phyloP scores from a whole-genome alignment of 2,113 vertebrate species.

The Barnardius zonarius region DNA sequence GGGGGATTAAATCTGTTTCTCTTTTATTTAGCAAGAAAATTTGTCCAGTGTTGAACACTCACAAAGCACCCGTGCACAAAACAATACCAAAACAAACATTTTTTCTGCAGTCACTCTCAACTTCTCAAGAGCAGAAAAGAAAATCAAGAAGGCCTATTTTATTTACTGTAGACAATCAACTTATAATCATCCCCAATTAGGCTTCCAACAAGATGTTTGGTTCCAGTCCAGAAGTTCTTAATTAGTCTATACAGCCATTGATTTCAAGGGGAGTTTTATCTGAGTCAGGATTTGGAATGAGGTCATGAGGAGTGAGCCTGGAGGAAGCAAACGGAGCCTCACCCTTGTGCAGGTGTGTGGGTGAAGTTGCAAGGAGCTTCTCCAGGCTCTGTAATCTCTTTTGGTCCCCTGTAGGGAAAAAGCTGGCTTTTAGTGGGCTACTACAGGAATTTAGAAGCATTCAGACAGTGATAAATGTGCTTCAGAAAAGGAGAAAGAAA shows the following conservation, averaged over 20 bases:
- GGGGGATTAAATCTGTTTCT: not conserved
- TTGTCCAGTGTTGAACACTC: not conserved
- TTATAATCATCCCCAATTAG: slow-evolving; percentile 9
- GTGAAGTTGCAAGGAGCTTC: slow-evolving; percentile 3
- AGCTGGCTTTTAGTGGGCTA: not conserved
- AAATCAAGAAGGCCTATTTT: not conserved
- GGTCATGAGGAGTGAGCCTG: not conserved
- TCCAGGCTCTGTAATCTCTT: not conserved
- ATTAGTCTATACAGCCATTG: not conserved
- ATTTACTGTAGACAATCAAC: not conserved
- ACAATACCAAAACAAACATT: not conserved
- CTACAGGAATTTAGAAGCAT: not conserved
- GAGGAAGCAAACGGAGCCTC: not conserved
- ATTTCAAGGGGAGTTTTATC: slow-evolving; percentile 6
- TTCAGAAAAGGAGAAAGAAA: not conserved
- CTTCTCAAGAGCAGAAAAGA: not conserved
- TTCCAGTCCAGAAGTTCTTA: slow-evolving; percentile 14
- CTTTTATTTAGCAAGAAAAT: not conserved
- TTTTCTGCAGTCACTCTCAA: not conserved
- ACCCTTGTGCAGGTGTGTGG: not conserved
- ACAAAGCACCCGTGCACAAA: not conserved
- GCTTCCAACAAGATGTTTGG: not conserved
- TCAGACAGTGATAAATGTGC: not conserved
- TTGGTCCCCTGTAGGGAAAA: not conserved
- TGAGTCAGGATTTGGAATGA: slow-evolving; percentile 15